phyloP scores from a whole-genome alignment of 2,888 invertebrate genomes.

The Drosophila borborema region DNA sequence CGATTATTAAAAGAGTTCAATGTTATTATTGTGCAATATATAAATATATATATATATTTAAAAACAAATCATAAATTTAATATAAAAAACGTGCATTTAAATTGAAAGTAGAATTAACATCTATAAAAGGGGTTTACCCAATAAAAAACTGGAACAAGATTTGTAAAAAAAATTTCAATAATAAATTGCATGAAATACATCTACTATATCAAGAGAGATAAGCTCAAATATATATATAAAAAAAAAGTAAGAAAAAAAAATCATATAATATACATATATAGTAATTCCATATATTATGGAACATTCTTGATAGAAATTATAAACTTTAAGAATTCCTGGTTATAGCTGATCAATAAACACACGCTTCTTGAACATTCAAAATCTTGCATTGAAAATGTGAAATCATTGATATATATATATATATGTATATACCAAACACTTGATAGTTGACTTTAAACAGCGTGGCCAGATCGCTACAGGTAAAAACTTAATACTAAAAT shows the following conservation, averaged over 20 bases:
- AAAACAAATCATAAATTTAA: conserved; percentile 39
- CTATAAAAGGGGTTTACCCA: conserved; percentile 2
- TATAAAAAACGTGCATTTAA: conserved; percentile 29
- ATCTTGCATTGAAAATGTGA: too few relatives aligned
- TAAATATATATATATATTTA: conserved; percentile 52
- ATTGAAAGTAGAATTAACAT: conserved; percentile 7
- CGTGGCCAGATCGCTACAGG: conserved; percentile 1
- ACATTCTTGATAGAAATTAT: too few relatives aligned
- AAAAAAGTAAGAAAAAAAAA: not conserved
- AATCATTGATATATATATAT: too few relatives aligned
- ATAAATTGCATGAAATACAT: conserved; percentile 3
- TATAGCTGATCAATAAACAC: conserved; percentile 10
- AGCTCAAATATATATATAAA: not conserved
- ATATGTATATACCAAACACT: not conserved
- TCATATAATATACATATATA: not conserved
- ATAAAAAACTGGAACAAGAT: conserved; percentile 12
- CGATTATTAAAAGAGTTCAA: conserved; percentile 11
- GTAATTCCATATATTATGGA: not conserved
- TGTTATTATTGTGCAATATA: conserved; percentile 27
- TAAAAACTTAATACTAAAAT: not conserved
- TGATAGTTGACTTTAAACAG: not conserved
- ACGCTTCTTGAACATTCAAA: conserved; percentile 2
- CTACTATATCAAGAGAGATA: not conserved
- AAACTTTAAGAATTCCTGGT: not conserved
- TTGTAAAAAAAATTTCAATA: conserved; percentile 6